Percentiles rank a stretch among this genome's conserved stretches.
These are phyloP conservation scores for Torymus aiolomorphi DNA, from an alignment of 2,888 invertebrate species.

Conservation along the genomic window DNA sequence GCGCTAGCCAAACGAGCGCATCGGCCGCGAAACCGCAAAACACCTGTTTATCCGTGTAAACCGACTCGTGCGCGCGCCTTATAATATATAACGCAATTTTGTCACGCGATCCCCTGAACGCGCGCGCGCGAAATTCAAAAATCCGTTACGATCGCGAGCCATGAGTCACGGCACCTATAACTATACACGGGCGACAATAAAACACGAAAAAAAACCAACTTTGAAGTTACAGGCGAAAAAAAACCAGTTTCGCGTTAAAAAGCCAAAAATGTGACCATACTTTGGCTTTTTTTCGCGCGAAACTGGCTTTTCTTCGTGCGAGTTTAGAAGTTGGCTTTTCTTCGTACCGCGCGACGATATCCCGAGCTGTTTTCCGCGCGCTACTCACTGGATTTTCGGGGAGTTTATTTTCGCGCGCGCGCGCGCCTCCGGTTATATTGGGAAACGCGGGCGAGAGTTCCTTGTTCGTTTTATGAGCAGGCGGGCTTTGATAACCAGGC, in stretches of 20 bases:
- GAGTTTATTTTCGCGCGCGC: constrained; percentile 4
- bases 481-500: too few relatives aligned
- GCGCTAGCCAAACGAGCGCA: too few relatives aligned
- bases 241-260: too few relatives aligned
- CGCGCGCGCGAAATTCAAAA: neutral
- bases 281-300: too few relatives aligned
- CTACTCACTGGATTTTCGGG: neutral
- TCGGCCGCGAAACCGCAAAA: constrained; percentile 36
- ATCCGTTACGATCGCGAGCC: constrained; percentile 5
- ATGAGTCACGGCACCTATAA: neutral
- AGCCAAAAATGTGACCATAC: too few relatives aligned
- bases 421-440: too few relatives aligned
- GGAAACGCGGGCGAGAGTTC: neutral
- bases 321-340: too few relatives aligned
- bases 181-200: neutral
- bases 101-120: constrained; percentile 13
- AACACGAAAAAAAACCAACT: too few relatives aligned
- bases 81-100: neutral
- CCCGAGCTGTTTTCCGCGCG: too few relatives aligned
- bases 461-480: neutral
- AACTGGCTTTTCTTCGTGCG: too few relatives aligned
- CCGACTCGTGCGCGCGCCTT: neutral
- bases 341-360: too few relatives aligned
- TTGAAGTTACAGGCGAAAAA: too few relatives aligned
- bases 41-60: constrained; percentile 31